Conservation (phyloP, 2,113 vertebrate species). For the Anas platyrhynchos region DNA sequence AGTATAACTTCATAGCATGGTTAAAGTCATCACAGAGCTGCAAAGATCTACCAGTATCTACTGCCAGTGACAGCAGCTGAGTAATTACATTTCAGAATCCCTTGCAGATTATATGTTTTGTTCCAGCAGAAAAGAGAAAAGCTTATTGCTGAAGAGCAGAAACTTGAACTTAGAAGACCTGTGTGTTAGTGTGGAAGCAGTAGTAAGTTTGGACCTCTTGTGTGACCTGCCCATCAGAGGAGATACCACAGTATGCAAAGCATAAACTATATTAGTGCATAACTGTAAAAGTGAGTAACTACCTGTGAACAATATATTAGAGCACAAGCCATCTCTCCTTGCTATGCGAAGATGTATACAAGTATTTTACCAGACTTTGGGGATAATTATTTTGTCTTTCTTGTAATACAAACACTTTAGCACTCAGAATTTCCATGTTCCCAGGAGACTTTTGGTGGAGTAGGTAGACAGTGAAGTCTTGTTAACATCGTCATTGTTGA, state of each 20-base stretch:
- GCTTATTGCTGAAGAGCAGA: not conserved
- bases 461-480: not conserved
- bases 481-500: not conserved
- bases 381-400: not conserved
- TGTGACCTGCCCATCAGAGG: not conserved
- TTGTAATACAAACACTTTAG: not conserved
- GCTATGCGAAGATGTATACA: not conserved
- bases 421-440: not conserved
- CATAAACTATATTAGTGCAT: not conserved
- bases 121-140: not conserved
- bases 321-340: not conserved
- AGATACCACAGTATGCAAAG: not conserved
- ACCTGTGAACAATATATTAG: not conserved
- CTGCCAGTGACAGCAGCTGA: too few relatives aligned
- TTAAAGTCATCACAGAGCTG: too few relatives aligned
- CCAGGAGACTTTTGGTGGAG: not conserved
- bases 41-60: too few relatives aligned
- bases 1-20: too few relatives aligned
- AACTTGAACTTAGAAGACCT: not conserved
- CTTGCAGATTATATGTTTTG: not conserved
- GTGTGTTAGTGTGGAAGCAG: not conserved
- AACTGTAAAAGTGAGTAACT: not conserved
- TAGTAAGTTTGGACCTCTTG: not conserved
- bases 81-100: too few relatives aligned
- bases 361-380: not conserved